A percentile compares a stretch with the other conserved stretches of the same genome.
phyloP scores from a whole-genome alignment of 37 sponge, comb jelly and placozoan species.

The Agelas oroides region DNA sequence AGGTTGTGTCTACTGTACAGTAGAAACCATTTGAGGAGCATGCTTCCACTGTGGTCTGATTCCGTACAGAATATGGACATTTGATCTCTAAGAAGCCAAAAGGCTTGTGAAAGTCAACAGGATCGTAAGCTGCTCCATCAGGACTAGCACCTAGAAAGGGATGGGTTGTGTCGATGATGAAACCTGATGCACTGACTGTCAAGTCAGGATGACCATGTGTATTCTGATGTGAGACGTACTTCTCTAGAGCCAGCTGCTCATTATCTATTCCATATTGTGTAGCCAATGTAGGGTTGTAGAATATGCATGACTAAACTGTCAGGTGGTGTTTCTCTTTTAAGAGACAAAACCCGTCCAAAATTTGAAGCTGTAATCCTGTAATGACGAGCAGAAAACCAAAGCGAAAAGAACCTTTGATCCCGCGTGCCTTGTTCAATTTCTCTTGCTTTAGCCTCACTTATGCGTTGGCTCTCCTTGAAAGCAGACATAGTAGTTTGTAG shows the following conservation, averaged over 20 bases:
- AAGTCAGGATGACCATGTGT: conserved; percentile 48
- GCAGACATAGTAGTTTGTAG: conserved; percentile 24
- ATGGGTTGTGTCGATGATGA: conserved; percentile 26
- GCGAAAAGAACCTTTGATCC: conserved; percentile 34
- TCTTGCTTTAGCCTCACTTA: conserved; percentile 6
- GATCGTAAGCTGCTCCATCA: conserved; percentile 73
- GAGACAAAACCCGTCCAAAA: conserved; percentile 45
- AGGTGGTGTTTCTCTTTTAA: conserved; percentile 27
- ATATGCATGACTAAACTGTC: conserved; percentile 46
- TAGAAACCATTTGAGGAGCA: not conserved
- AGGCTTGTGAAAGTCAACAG: conserved; percentile 13
- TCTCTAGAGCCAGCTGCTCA: conserved; percentile 23
- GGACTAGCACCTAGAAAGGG: conserved; percentile 63
- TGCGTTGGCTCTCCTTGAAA: conserved; percentile 32
- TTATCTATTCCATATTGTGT: conserved; percentile 48
- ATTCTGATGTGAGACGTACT: conserved; percentile 37
- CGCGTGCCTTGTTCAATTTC: conserved; percentile 47
- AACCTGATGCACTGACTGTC: conserved; percentile 44
- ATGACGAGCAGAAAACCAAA: conserved; percentile 39
- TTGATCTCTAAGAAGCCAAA: conserved; percentile 61
- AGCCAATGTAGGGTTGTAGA: conserved; percentile 35
- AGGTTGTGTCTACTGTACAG: too few relatives aligned
- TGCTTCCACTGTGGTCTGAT: conserved; percentile 8
- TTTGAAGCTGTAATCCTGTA: conserved; percentile 57
- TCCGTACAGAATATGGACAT: conserved; percentile 15